Conservation (phyloP, 2,888 invertebrate species). For the Drosophila gaucha region DNA sequence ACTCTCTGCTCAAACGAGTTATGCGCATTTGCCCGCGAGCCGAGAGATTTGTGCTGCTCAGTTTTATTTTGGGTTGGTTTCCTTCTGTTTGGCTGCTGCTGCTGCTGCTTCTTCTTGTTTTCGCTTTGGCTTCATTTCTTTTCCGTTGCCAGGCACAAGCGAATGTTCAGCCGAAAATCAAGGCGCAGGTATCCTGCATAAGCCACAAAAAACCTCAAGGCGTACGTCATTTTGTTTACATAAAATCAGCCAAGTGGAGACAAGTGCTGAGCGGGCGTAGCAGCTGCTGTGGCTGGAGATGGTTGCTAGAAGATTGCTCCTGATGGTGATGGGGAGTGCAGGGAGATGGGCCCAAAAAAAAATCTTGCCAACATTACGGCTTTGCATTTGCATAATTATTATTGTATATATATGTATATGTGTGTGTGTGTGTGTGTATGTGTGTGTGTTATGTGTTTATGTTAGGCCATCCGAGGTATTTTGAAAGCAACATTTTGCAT, state of each 20-base stretch:
- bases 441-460: constrained; percentile 16
- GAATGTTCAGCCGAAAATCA: constrained; percentile 31
- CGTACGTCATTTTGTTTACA: constrained; percentile 76
- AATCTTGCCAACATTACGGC: constrained; percentile 73
- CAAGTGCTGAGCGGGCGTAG: constrained; percentile 35
- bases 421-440: constrained; percentile 18
- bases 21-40: constrained; percentile 68
- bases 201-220: constrained; percentile 56
- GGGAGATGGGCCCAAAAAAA: constrained; percentile 41
- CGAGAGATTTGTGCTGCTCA: constrained; percentile 65
- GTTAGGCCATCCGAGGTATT: constrained; percentile 28
- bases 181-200: constrained; percentile 47
- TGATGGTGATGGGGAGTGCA: constrained; percentile 3
- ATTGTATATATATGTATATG: constrained; percentile 32
- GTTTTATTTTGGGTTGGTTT: constrained; percentile 26
- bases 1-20: constrained; percentile 60
- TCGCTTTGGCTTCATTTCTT: constrained; percentile 41
- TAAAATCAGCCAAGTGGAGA: constrained; percentile 63
- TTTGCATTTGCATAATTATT: constrained; percentile 77
- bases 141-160: constrained; percentile 43
- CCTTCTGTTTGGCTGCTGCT: constrained; percentile 21
- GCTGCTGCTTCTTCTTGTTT: constrained; percentile 5
- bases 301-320: constrained; percentile 4
- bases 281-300: background rate
- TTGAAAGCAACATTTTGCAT: constrained; percentile 66